phyloP scores from a whole-genome alignment of 2,888 invertebrate species.

The Conistra vaccinii region DNA sequence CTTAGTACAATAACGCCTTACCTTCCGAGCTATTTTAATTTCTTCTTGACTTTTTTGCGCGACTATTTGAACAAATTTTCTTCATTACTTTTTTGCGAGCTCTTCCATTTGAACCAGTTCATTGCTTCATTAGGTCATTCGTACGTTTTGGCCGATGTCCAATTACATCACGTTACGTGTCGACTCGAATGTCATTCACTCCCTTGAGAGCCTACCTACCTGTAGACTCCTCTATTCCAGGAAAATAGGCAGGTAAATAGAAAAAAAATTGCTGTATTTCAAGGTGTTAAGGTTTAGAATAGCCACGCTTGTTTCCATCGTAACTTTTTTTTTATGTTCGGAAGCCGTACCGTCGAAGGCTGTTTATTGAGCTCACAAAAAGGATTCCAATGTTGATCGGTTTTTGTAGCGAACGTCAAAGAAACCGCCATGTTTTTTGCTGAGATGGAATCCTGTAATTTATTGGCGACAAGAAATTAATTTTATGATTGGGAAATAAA shows the following conservation, averaged over 20 bases:
- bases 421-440: slow-evolving; percentile 75
- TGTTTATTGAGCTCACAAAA: slow-evolving; percentile 81
- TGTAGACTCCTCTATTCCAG: slow-evolving; percentile 58
- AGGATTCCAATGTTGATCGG: slow-evolving; percentile 83
- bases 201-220: slow-evolving; percentile 64
- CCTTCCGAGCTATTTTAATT: background rate
- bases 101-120: slow-evolving; percentile 34
- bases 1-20: slow-evolving; percentile 6
- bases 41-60: slow-evolving; percentile 7
- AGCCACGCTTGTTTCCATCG: slow-evolving; percentile 39
- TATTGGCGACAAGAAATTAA: slow-evolving; percentile 66
- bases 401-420: slow-evolving; percentile 76
- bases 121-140: slow-evolving; percentile 41
- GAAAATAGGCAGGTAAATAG: slow-evolving; percentile 56
- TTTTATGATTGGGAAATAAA: slow-evolving; percentile 61
- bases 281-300: slow-evolving; percentile 50
- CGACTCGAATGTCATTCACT: slow-evolving; percentile 69
- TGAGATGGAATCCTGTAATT: slow-evolving; percentile 67
- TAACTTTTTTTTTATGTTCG: slow-evolving; percentile 76
- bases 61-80: slow-evolving; percentile 15
- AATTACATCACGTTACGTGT: slow-evolving; percentile 60
- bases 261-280: slow-evolving; percentile 44
- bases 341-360: slow-evolving; percentile 76
- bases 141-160: slow-evolving; percentile 17
- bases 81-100: slow-evolving; percentile 31